These are phyloP conservation scores for Epinephelus lanceolatus DNA, from an alignment of 2,113 vertebrate genomes.

Conservation along the genomic window DNA sequence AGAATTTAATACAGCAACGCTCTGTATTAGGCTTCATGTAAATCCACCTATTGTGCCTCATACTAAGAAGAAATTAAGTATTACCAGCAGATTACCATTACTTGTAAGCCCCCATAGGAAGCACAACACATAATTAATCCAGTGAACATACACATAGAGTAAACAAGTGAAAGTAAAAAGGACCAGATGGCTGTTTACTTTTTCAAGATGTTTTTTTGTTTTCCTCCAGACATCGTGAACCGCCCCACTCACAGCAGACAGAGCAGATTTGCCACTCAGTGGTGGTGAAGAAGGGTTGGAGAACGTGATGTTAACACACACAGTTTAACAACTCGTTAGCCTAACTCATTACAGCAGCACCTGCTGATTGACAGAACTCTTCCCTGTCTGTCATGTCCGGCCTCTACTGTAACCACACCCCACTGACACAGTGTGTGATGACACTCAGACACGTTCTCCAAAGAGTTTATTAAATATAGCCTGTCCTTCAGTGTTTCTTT, in stretches of 20 bases:
- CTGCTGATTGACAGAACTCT: slow-evolving; percentile 8
- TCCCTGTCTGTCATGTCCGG: background rate
- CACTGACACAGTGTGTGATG: slow-evolving; percentile 28
- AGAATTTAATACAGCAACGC: too few species aligned
- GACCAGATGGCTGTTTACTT: too few species aligned
- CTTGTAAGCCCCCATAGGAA: too few species aligned
- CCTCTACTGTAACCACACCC: slow-evolving; percentile 20
- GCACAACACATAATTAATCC: too few species aligned
- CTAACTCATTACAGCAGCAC: background rate
- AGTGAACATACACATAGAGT: too few species aligned
- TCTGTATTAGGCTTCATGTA: too few species aligned
- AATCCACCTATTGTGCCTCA: too few species aligned
- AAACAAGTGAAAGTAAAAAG: too few species aligned
- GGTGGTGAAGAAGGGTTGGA: background rate
- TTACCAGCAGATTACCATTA: too few species aligned
- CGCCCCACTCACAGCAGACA: background rate
- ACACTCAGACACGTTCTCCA: background rate
- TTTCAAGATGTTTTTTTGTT: background rate
- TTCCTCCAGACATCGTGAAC: background rate
- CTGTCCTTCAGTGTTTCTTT: slow-evolving; percentile 5
- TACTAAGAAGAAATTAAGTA: too few species aligned
- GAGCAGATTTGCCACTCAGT: background rate
- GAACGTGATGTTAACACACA: background rate
- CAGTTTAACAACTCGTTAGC: background rate
- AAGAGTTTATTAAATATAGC: slow-evolving; percentile 38